Evolutionary conservation across 2,797 vertebrate species (phyloP), one percentile per base, ranked within the genome.

Genomic region (Lerista edwardsae): DNA sequence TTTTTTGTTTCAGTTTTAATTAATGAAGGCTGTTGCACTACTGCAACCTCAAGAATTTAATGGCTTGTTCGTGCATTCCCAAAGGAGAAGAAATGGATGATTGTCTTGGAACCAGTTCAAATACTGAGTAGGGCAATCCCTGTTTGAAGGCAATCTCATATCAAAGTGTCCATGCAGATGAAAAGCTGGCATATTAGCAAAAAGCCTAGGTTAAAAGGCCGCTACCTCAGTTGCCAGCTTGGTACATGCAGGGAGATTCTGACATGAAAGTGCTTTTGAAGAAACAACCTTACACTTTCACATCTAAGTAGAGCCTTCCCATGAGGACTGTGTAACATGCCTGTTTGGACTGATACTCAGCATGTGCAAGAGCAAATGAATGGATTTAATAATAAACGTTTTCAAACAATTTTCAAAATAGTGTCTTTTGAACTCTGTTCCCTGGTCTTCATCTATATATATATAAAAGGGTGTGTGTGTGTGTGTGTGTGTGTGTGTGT

Each of bases 361-460:
- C 68, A 82, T 77, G 8, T 1, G 17, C 2, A 67, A 29, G 1
- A 11, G 57, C 19, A 59, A 77, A 36, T 34, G n/a, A 82, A 77
- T 68, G 17, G 12, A 80, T 6, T 85, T 25, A 84, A 83, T 75
- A 81, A 6, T 31, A 57, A 74, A 23, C 10, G 47, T 2, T 8
- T 84, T 82, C 27, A 17, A 82, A 2, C 72, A 73, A 41, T 78
- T 86, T 19, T 31, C 59, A 62, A 86, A 84, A 61, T 71, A 2
- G 85, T 90, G 85, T 44, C 65, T 65, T 31, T 59, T 36, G n/a
- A 80, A 69, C 25, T 80, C 5, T 15, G 11, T 80, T 34, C 31
- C 34, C 36, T 41, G 39, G n/a, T 68, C 55, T 15, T 31, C 41
- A 47, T 23, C n/a, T n/a, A n/a, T n/a, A n/a, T n/a, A n/a, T n/a